phyloP scores from a whole-genome alignment of 2,797 vertebrate species.

The Halcyon leucocephala region DNA sequence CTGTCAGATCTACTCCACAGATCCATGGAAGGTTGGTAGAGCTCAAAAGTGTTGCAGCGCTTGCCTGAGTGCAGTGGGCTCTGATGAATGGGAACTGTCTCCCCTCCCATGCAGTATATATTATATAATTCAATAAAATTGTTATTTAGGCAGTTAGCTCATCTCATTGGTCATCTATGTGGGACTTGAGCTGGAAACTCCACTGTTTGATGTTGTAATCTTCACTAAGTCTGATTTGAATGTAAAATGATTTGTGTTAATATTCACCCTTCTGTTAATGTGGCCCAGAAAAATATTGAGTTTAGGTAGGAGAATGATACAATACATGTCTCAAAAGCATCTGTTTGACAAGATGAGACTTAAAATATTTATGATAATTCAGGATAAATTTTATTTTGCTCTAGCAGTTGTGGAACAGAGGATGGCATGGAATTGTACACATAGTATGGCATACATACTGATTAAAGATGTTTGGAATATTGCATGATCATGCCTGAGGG shows the following conservation, averaged over 20 bases:
- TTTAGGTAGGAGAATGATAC: neutral
- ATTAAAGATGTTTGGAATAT: conserved; percentile 17
- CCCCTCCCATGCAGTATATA: neutral
- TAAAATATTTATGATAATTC: neutral
- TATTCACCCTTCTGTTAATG: neutral
- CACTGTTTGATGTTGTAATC: neutral
- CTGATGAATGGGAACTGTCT: neutral
- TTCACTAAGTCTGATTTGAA: neutral
- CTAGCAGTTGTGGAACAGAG: neutral
- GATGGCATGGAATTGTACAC: conserved; percentile 11
- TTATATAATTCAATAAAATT: neutral
- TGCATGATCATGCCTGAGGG: conserved; percentile 44
- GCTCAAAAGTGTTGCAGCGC: neutral
- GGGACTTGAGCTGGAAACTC: neutral
- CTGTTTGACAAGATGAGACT: neutral
- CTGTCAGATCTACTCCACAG: neutral
- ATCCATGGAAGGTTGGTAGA: neutral
- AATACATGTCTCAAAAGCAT: neutral
- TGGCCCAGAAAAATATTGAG: neutral
- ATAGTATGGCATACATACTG: neutral
- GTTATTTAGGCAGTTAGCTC: neutral
- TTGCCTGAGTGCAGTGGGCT: neutral
- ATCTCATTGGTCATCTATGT: neutral
- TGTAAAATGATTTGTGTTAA: neutral
- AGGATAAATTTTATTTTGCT: neutral